Base-by-base conservation (phyloP, 2,888 invertebrate species). In the Meghimatium bilineatum region DNA sequence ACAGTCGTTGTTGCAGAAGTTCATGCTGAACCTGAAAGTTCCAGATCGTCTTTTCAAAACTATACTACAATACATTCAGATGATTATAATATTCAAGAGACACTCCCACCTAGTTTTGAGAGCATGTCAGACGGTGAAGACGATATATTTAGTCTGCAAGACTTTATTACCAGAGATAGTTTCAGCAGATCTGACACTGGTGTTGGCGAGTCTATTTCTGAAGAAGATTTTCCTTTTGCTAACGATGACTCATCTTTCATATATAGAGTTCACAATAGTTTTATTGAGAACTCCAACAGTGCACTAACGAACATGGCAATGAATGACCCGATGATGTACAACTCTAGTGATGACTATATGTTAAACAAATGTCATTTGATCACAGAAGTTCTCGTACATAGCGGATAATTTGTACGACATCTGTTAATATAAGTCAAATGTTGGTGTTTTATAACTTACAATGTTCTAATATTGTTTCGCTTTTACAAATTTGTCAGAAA, bases 321-420 rank as follows among this genome's bases (percentile, higher is more conserved):
- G 1, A 29, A 74, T 49, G 72, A 74, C 29, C 49, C 49, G 44
- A 29, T 74, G 29, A n/a, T 74, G 10, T 74, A 29, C 26, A 23
- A 20, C 5, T 29, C n/a, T 36, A 23, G 10, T 23, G 12, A 29
- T 49, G 72, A 29, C 17, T 49, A 17, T 49, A 74, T 74, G 8
- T 49, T 74, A 29, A 74, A 74, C 29, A 74, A 29, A 29, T 74
- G 72, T 26, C 44, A 49, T 20, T 29, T 29, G 44, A 49, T 74
- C n/a, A 49, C 72, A 74, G 72, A 74, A 74, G 72, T 74, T 1
- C 17, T 74, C 1, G 72, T 74, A 3, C 72, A 74, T 29, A 74
- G 72, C 49, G 72, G 72, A 17, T 74, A 49, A 74, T 20, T 5
- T 6, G 44, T n/a, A 44, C 44, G 12, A 12, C 44, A 44, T 12